These are phyloP conservation scores for Tragelaphus scriptus DNA, from an alignment of 2,113 vertebrate genomes.

Conservation along the genomic window DNA sequence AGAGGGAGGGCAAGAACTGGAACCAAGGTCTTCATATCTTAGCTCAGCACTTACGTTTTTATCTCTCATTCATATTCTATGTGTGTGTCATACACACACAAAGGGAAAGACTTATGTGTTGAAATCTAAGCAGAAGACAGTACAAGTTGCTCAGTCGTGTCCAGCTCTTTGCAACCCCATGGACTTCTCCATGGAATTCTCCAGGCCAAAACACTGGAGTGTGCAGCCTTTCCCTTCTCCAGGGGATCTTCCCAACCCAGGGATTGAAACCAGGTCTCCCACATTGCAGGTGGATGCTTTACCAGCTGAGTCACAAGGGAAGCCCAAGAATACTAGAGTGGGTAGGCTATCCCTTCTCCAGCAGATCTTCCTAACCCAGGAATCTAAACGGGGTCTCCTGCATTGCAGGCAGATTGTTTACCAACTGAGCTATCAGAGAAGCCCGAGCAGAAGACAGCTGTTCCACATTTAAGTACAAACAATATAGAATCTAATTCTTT, in stretches of 20 bases:
- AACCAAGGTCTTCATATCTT: background rate
- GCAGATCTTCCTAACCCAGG: background rate
- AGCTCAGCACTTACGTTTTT: background rate
- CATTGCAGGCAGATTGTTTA: background rate
- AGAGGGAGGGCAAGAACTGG: background rate
- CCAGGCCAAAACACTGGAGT: background rate
- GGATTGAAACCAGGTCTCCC: background rate
- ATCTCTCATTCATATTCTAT: background rate
- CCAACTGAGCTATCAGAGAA: background rate
- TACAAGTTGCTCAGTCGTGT: background rate
- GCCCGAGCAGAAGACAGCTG: background rate
- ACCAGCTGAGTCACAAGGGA: background rate
- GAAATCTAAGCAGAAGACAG: background rate
- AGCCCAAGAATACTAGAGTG: background rate
- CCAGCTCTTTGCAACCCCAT: background rate
- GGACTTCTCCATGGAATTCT: background rate
- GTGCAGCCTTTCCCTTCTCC: background rate
- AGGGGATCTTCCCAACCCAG: background rate
- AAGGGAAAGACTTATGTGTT: background rate
- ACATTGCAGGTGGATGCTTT: background rate
- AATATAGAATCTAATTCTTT: background rate
- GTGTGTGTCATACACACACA: background rate
- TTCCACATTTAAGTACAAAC: background rate
- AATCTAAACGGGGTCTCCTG: background rate
- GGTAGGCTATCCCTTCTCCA: background rate